Evolutionary conservation across 2,888 invertebrate genomes (phyloP).

Genomic region (Drosophila melanocephala): DNA sequence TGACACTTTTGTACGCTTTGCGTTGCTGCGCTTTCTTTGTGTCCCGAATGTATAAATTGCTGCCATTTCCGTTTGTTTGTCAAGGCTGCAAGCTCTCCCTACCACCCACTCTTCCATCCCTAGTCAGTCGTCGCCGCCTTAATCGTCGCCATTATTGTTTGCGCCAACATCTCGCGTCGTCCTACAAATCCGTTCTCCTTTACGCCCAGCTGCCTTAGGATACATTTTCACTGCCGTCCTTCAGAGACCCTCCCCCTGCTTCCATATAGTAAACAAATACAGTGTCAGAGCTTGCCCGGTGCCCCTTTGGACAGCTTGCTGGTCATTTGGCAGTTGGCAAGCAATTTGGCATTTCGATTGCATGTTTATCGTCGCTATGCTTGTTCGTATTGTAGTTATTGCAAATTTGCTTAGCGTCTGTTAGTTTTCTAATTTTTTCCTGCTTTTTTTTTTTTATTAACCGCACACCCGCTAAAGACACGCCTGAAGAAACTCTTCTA

Average conservation of each 20-base stretch:
- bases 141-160: constrained; percentile 65
- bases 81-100: constrained; percentile 35
- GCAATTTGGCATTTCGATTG: constrained; percentile 79
- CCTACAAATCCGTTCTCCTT: constrained; percentile 3
- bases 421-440: constrained; percentile 21
- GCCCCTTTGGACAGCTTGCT: constrained; percentile 40
- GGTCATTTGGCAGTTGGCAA: constrained; percentile 78
- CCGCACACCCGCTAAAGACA: neutral
- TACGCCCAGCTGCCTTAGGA: constrained; percentile 26
- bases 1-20: constrained; percentile 50
- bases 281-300: constrained; percentile 17
- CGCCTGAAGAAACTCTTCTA: neutral
- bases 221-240: neutral
- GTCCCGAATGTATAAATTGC: constrained; percentile 70
- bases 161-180: constrained; percentile 20
- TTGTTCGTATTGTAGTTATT: constrained; percentile 32
- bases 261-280: neutral
- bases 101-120: neutral
- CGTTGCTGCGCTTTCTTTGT: constrained; percentile 41
- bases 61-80: constrained; percentile 74
- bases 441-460: neutral
- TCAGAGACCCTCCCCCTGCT: neutral
- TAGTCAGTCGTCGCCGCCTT: constrained; percentile 33
- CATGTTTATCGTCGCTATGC: constrained; percentile 60
- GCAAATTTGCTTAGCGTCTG: constrained; percentile 57